Percentiles rank a stretch among this genome's conserved stretches.
These are phyloP conservation scores for Passerina amoena DNA, from an alignment of 2,113 vertebrate species.

Conservation along the genomic window DNA sequence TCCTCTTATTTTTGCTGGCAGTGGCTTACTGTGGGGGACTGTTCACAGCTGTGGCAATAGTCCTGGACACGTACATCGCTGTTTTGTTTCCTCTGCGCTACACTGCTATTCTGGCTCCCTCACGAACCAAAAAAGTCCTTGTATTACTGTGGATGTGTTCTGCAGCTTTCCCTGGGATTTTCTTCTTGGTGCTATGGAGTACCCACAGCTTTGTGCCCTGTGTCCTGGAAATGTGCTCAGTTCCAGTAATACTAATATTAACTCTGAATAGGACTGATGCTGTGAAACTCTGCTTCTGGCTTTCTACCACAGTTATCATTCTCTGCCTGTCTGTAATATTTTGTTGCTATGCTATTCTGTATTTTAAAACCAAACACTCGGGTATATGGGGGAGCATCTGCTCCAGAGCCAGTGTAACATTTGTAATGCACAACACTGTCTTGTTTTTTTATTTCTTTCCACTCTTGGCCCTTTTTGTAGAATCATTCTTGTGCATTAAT, in stretches of 20 bases:
- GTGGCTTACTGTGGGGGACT: constrained; percentile 74
- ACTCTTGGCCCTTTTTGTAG: constrained; percentile 70
- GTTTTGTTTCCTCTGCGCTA: constrained; percentile 77
- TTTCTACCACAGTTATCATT: constrained; percentile 60
- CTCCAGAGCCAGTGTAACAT: constrained; percentile 79
- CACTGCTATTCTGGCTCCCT: constrained; percentile 64
- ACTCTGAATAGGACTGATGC: constrained; percentile 67
- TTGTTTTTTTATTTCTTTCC: constrained; percentile 79
- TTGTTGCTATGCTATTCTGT: constrained; percentile 74
- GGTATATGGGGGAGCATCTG: constrained; percentile 74
- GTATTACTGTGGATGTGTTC: constrained; percentile 64
- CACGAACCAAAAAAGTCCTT: constrained; percentile 66
- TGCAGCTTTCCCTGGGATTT: constrained; percentile 60
- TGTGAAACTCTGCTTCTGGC: constrained; percentile 73
- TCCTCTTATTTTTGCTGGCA: constrained; percentile 71
- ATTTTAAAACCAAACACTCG: constrained; percentile 71
- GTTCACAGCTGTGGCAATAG: constrained; percentile 75
- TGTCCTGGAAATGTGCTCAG: constrained; percentile 62
- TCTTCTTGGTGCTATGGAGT: constrained; percentile 66
- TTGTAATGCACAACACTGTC: constrained; percentile 79
- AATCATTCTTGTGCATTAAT: constrained; percentile 66
- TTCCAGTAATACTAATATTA: constrained; percentile 73
- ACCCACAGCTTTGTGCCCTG: constrained; percentile 59
- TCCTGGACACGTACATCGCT: constrained; percentile 78
- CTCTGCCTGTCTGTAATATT: constrained; percentile 74